These are phyloP conservation scores for Delichon dasypus DNA, from an alignment of 2,797 vertebrate species.

Conservation along the genomic window DNA sequence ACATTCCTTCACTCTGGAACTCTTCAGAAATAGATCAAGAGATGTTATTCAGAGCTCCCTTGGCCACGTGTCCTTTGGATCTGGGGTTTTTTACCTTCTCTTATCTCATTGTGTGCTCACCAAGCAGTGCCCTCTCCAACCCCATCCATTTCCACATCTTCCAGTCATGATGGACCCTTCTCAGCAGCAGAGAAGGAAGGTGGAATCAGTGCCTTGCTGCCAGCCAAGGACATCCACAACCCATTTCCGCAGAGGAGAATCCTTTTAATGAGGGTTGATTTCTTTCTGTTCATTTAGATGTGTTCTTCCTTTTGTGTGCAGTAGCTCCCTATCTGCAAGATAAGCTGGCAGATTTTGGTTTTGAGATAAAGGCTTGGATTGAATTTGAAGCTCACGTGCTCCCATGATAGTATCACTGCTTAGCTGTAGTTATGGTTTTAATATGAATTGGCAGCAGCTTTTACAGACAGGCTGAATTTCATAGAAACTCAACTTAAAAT, in stretches of 20 bases:
- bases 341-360: background rate
- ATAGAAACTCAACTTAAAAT: constrained; percentile 51
- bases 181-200: background rate
- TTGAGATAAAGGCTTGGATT: background rate
- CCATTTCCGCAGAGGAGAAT: background rate
- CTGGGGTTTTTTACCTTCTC: background rate
- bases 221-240: background rate
- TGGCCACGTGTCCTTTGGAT: background rate
- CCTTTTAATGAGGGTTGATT: constrained; percentile 3
- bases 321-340: background rate
- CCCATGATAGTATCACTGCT: background rate
- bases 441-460: constrained; percentile 49
- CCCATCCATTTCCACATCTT: background rate
- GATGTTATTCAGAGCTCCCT: background rate
- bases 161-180: background rate
- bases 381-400: constrained; percentile 21
- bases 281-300: background rate
- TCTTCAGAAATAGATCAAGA: background rate
- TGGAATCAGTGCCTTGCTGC: background rate
- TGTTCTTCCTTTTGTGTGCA: background rate
- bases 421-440: constrained; percentile 39
- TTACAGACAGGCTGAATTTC: constrained; percentile 55
- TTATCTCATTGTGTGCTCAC: background rate
- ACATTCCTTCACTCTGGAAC: background rate
- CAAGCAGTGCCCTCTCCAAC: background rate